Conservation (phyloP, 92 coral and sea anemone species). For the Epizoanthus ramosus region DNA sequence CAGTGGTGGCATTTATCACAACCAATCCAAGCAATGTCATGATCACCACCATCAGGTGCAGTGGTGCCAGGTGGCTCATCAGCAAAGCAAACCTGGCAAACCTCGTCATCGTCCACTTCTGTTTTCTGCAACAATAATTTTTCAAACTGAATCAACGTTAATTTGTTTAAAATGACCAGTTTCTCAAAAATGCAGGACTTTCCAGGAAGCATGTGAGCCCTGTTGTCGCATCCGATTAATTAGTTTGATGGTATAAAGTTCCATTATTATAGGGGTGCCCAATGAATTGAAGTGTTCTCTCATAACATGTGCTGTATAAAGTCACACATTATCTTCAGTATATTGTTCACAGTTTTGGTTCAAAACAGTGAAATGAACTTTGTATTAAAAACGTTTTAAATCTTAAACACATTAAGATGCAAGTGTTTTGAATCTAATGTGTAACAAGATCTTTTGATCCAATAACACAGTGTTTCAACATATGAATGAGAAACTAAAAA, state of each 20-base stretch:
- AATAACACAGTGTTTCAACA: not conserved
- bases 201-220: too few relatives aligned
- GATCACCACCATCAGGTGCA: not conserved
- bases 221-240: too few relatives aligned
- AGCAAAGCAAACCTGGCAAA: not conserved
- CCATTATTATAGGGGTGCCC: too few relatives aligned
- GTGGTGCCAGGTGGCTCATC: conserved; percentile 22
- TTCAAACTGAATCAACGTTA: not conserved
- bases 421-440: not conserved
- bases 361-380: not conserved
- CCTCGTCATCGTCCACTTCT: conserved; percentile 6
- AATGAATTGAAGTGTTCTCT: not conserved
- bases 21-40: conserved; percentile 11
- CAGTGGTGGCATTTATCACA: conserved; percentile 26
- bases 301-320: not conserved
- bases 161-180: not conserved
- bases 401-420: not conserved
- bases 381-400: not conserved
- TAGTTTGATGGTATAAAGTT: too few relatives aligned
- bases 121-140: not conserved
- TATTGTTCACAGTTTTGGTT: not conserved
- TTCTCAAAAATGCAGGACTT: too few relatives aligned
- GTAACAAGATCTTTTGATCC: not conserved
- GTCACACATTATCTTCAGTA: not conserved
- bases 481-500: too few relatives aligned